A percentile compares a stretch with the other conserved stretches of the same genome.
phyloP scores from a whole-genome alignment of 1,140 invertebrate species.

The Adoxophyes honmai region DNA sequence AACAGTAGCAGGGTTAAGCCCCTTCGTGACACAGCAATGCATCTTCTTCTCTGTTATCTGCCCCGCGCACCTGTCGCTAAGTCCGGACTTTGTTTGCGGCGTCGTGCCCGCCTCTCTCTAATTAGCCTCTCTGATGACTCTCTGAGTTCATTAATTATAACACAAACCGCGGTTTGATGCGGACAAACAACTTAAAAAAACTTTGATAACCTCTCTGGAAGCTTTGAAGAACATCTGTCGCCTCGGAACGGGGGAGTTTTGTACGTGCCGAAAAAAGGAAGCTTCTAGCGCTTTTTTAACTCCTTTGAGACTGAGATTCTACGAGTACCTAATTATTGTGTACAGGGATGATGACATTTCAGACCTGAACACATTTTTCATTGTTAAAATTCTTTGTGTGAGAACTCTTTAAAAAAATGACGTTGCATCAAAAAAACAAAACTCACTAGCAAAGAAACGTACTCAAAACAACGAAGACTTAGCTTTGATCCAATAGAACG shows the following conservation, averaged over 20 bases:
- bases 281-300: constrained; percentile 18
- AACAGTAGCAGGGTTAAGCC: constrained; percentile 28
- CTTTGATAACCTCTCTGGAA: constrained; percentile 23
- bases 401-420: not conserved
- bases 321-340: not conserved
- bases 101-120: constrained; percentile 32
- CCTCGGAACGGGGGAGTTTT: constrained; percentile 24
- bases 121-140: constrained; percentile 51
- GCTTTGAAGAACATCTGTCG: constrained; percentile 30
- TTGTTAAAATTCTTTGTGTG: too few relatives aligned
- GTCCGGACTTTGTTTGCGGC: constrained; percentile 45
- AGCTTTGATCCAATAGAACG: not conserved
- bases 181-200: constrained; percentile 29
- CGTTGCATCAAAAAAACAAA: not conserved
- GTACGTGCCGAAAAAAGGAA: constrained; percentile 10
- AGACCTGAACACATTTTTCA: too few relatives aligned
- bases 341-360: not conserved
- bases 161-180: constrained; percentile 37
- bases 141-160: constrained; percentile 54
- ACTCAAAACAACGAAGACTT: too few relatives aligned
- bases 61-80: constrained; percentile 46
- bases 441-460: too few relatives aligned
- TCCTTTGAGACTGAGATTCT: not conserved
- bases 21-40: constrained; percentile 36
- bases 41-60: constrained; percentile 46